Evolutionary conservation across 2,113 vertebrate species (phyloP), one percentile per base, ranked within the genome.

Genomic region (Haplochromis vanheusdeni): DNA sequence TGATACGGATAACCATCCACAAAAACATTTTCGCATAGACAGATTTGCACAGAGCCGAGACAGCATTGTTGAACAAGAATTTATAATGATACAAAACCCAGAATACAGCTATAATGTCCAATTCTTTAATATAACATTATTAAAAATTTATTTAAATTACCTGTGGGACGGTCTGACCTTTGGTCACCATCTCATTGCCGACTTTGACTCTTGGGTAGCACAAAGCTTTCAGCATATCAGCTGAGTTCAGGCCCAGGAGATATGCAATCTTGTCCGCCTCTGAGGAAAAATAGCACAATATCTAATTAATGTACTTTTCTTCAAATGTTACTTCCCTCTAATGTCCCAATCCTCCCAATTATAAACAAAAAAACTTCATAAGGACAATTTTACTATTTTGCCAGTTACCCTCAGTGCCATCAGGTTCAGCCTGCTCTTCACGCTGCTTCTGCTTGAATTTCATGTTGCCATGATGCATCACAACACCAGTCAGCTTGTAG

Each of bases 401-500:
- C 14, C 56, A 60, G 14, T 31, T 58, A 58, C 56, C 56, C 7
- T 58, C 14, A 33, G 26, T 95, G 92, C 94, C 91, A 83, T 95
- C 95, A 42, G 94, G 94, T 54, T 95, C 94, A 47, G 81, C 95
- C 93, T 95, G 93, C 90, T 95, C 95, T 80, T 95, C 95, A 16
- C 92, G 73, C 88, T 94, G 94, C 85, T 95, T 93, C 81, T 96
- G 89, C 89, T 96, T 95, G 79, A 95, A 94, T 80, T 95, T 93
- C 91, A 93, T 82, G 89, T 49, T 89, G 79, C 97, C 97, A 52
- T 94, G 93, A 91, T 94, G 91, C 95, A 98, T 96, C 91, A 97
- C 97, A 90, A 97, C 97, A 91, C 97, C 97, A 58, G 96, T 97
- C 90, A 98, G 95, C 93, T 98, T 98, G 94, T 96, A 98, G 89